Base-by-base conservation (phyloP, 1,140 invertebrate species). In the Andrena cerasifolii region DNA sequence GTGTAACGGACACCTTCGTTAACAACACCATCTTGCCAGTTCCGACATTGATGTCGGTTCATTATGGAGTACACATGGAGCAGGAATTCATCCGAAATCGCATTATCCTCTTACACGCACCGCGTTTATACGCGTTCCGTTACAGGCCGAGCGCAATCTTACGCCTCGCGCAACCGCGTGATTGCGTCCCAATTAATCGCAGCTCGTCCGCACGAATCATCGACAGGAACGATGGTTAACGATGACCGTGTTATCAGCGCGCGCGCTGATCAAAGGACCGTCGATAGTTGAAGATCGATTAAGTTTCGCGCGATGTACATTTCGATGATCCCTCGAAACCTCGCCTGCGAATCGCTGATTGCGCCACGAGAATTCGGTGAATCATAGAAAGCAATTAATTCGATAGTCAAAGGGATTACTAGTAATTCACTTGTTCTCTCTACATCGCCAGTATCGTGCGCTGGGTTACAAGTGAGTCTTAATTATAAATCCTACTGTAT, bases 381-480 rank as follows among this genome's bases (percentile, higher is more conserved):
- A 59, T 68, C 73, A 68, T 68, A 36, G 65, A 14, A 58, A 59
- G 40, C 53, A 68, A 68, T 76, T 76, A 76, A 76, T 76, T 58
- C 51, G 73, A 49, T 40, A 43, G 53, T 68, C 73, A 59, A 68
- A 76, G 53, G 65, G 73, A 40, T 67, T 68, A 59, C 6, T 18
- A 16, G 8, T 45, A 45, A 47, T 47, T 75, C 63, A 40, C 45
- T 67, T 62, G 36, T 2, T 18, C 40, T 18, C n/a, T 56, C 8
- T 26, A 24, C 14, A 24, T 21, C 62, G 28, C 18, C n/a, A 14
- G 36, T 54, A 45, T 65, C 40, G n/a, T 18, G 7, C n/a, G 7
- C 33, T n/a, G 53, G 68, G 47, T 59, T 49, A 33, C 51, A 63
- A 45, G 21, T 14, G 1, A 10, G 21, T 26, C 4, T 33, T 65